A percentile compares a stretch with the other conserved stretches of the same genome.
phyloP scores from a whole-genome alignment of 2,113 vertebrate genomes.

The Anoura caudifer region DNA sequence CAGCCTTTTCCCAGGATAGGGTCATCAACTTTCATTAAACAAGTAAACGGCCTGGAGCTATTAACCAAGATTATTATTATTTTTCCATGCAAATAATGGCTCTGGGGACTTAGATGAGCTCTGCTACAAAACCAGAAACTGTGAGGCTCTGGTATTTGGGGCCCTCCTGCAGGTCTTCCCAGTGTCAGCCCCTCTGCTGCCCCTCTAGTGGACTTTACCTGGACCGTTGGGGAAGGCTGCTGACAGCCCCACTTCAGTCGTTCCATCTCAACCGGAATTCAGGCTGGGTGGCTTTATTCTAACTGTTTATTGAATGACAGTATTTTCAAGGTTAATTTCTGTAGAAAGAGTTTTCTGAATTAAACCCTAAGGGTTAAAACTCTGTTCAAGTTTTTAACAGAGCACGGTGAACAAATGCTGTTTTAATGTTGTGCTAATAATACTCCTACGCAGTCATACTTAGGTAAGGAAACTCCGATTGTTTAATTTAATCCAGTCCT shows the following conservation, averaged over 20 bases:
- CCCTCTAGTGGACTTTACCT: background rate
- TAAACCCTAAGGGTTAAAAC: background rate
- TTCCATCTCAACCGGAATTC: background rate
- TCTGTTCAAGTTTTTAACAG: background rate
- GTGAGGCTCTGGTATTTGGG: background rate
- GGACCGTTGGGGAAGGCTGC: background rate
- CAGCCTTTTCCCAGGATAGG: background rate
- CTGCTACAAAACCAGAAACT: background rate
- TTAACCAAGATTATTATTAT: background rate
- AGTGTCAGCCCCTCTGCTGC: too few relatives aligned
- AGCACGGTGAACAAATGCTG: background rate
- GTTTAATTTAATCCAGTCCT: constrained; percentile 20
- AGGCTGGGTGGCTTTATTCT: background rate
- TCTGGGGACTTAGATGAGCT: background rate
- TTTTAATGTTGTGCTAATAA: background rate
- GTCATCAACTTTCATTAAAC: background rate
- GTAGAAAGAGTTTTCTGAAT: constrained; percentile 22
- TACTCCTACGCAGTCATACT: background rate
- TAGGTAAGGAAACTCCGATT: background rate
- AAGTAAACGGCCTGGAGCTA: background rate
- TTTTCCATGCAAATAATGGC: background rate
- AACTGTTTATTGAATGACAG: background rate
- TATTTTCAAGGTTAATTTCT: background rate
- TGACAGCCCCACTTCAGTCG: rapidly evolving
- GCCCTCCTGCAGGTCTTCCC: too few relatives aligned